Evolutionary conservation across 2,797 vertebrate species (phyloP).

Genomic region (Ara ararauna): DNA sequence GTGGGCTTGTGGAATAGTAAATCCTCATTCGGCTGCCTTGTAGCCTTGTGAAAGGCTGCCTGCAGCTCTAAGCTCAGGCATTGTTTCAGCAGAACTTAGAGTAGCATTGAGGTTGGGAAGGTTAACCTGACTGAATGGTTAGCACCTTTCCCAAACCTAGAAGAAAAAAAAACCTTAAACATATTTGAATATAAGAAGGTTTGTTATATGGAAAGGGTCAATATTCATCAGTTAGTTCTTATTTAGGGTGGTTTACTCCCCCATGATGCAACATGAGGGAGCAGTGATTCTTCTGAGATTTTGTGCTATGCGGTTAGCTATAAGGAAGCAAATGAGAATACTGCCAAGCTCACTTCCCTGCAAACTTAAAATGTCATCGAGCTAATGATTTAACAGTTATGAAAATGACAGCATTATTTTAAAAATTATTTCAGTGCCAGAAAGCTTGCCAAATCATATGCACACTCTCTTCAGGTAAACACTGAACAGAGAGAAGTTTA

Average conservation of each 20-base stretch:
- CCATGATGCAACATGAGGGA: background rate
- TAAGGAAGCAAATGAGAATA: background rate
- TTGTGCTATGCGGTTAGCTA: background rate
- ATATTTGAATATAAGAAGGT: background rate
- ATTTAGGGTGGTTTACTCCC: background rate
- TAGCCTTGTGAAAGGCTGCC: background rate
- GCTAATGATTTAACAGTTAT: conserved; percentile 15
- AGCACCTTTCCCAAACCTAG: background rate
- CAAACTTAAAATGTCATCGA: conserved; percentile 5
- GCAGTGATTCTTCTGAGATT: background rate
- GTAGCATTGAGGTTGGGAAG: background rate
- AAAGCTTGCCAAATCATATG: background rate
- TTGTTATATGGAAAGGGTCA: background rate
- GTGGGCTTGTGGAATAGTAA: background rate
- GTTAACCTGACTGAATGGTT: background rate
- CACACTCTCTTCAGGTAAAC: background rate
- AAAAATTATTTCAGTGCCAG: background rate
- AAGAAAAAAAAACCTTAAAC: background rate
- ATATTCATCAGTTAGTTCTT: background rate
- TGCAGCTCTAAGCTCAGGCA: background rate
- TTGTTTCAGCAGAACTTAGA: background rate
- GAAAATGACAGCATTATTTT: background rate
- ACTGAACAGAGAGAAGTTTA: background rate
- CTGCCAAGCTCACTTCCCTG: background rate
- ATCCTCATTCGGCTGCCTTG: background rate